Evolutionary conservation across 2,113 vertebrate species (phyloP), one percentile per base, ranked within the genome.

Genomic region (Rhea americana): DNA sequence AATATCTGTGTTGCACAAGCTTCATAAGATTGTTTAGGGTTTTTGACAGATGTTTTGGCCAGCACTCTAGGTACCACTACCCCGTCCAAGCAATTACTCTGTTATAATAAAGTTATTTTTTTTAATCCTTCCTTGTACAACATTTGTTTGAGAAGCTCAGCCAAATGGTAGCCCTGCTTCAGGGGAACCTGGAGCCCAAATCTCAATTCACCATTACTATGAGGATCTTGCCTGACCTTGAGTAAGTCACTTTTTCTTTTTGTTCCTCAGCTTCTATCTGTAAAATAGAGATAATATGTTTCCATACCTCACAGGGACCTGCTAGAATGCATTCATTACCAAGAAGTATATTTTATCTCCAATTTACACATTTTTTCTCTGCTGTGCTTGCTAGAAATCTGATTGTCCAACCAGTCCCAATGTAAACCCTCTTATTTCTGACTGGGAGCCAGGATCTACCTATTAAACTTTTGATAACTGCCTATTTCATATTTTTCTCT

Each of bases 231-330:
- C 65, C 18, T 85, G 87, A 93, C 94, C 90, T 96, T 96, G 87
- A 88, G 28, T 74, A 92, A 94, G 85, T 88, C 61, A 95, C n/a
- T 94, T 86, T 67, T 91, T 89, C 67, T 93, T 39, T 96, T 93
- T 93, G 82, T 93, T 89, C 65, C 43, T 90, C 62, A 91, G 85
- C 90, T 86, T 90, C 87, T 90, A 88, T 93, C 93, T 96, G 94
- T 94, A 93, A 93, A 96, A 93, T 82, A 37, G 70, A 95, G 91
- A 95, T 96, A 96, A 93, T 94, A 66, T 25, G 95, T 96, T 96
- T 96, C 87, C 94, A 94, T 93, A 93, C 91, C 94, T 91, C 91
- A 84, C 51, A 76, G 87, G 95, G 68, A 26, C 73, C 70, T 88
- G 85, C 73, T 92, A 81, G 92, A 94, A 96, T 78, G 56, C 79